Base-by-base conservation (phyloP, 1,140 invertebrate genomes). In the Drosophila parabipectinata region DNA sequence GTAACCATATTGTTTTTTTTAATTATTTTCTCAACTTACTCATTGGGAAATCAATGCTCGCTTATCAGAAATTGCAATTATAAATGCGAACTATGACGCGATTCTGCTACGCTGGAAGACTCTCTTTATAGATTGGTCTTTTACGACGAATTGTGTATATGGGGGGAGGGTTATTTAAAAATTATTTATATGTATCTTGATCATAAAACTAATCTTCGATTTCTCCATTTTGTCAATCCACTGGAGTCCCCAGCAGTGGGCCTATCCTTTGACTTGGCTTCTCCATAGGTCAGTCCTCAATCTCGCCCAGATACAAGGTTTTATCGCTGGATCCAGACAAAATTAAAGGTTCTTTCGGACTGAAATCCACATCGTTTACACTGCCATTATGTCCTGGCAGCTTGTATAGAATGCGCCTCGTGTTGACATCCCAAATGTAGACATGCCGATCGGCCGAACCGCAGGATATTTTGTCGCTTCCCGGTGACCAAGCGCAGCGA, bases 341-440 rank as follows among this genome's bases (percentile, higher is more conserved):
- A 77, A 99, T 96, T 57, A 99, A 97, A 6, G 98, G 97, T 92
- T 99, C 98, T 48, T 95, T 95, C 0, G 97, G 97, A 94, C 99
- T 99, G 90, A 99, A 99, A 92, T 98, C 96, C 1, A 98, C 95
- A 90, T 98, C 98, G 92, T 99, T 99, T 97, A n/a, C n/a, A n/a
- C n/a, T n/a, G 18, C 99, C 99, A 92, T 98, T 97, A 92, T 99
- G 99, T 0, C 99, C 99, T 1, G 99, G 99, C 55, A 99, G 93
- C 93, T 99, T 99, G 92, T 99, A 99, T 3, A 99, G 92, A 79
- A 99, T 97, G 55, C 97, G 94, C 45, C 98, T 93, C 4, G 96
- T 95, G 2, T 96, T 98, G 2, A 98, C 98, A 92, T 99, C 98
- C 98, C 98, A 99, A 48, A 99, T 94, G 92, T 99, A 99, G 7